Evolutionary conservation across 2,797 vertebrate species (phyloP).

Genomic region (Geotrypetes seraphini): DNA sequence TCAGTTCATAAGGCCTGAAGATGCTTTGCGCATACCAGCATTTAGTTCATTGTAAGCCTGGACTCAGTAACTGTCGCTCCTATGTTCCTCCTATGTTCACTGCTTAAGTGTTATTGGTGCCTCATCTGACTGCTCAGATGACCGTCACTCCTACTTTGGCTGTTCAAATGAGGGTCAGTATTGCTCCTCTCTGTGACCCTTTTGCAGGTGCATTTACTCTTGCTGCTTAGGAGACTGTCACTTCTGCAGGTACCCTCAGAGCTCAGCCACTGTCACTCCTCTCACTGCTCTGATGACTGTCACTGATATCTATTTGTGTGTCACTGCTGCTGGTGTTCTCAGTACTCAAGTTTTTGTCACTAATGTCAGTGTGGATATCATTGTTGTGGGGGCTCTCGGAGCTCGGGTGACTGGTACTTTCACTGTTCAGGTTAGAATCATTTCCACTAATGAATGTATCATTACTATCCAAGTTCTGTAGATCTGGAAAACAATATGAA

Average conservation of each 20-base stretch:
- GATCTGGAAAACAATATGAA: slow-evolving; percentile 27
- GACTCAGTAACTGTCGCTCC: too few relatives aligned
- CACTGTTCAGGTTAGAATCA: neutral
- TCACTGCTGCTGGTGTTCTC: neutral
- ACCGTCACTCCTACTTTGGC: too few relatives aligned
- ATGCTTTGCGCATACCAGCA: too few relatives aligned
- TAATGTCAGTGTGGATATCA: neutral
- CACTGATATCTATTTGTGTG: neutral
- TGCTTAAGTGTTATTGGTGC: neutral
- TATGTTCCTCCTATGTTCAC: too few relatives aligned
- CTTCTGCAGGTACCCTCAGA: too few relatives aligned
- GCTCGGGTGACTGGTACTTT: neutral
- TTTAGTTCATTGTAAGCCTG: too few relatives aligned
- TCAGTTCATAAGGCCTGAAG: too few relatives aligned
- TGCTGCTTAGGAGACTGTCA: neutral
- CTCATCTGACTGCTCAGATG: too few relatives aligned
- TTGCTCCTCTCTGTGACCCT: neutral
- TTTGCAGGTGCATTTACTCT: too few relatives aligned
- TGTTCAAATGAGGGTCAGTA: neutral
- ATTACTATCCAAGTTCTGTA: slow-evolving; percentile 16
- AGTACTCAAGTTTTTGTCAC: neutral
- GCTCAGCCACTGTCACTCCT: too few relatives aligned
- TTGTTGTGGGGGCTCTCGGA: neutral
- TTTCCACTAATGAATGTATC: too few relatives aligned
- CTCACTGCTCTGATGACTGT: neutral